A percentile compares a stretch with the other conserved stretches of the same genome.
Conservation (phyloP, 2,113 vertebrate species). For the Coryphaenoides rupestris region DNA sequence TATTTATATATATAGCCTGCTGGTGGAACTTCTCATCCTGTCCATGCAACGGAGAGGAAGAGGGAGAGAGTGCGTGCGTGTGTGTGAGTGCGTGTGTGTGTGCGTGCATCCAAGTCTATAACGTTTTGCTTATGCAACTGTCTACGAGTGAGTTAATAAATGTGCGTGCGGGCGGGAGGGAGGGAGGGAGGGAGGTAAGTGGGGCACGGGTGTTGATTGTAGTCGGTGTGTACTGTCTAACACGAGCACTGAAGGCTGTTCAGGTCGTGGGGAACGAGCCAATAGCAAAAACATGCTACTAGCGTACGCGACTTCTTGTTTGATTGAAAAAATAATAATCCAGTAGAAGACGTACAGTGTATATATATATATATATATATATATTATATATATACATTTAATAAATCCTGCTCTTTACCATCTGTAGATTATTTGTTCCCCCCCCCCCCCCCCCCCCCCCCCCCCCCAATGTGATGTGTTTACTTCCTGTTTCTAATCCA, state of each 20-base stretch:
- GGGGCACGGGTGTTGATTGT: slow-evolving; percentile 40
- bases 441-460: too few species aligned
- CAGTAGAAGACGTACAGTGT: slow-evolving; percentile 44
- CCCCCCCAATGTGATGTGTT: slow-evolving; percentile 24
- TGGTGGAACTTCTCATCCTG: slow-evolving; percentile 26
- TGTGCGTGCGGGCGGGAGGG: not conserved
- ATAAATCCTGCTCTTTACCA: slow-evolving; percentile 46
- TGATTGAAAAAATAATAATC: slow-evolving; percentile 52
- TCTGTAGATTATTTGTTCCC: slow-evolving; percentile 28
- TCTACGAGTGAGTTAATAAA: slow-evolving; percentile 7
- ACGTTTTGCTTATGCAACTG: slow-evolving; percentile 54
- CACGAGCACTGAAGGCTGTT: slow-evolving; percentile 65
- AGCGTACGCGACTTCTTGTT: slow-evolving; percentile 51
- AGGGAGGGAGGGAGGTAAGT: slow-evolving; percentile 7
- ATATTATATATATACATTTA: slow-evolving; percentile 36
- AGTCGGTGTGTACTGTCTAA: slow-evolving; percentile 56
- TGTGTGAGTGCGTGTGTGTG: slow-evolving; percentile 16
- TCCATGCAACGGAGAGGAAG: not conserved
- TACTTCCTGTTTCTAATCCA: slow-evolving; percentile 46
- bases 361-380: too few species aligned
- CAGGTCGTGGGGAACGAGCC: slow-evolving; percentile 15
- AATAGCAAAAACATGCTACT: slow-evolving; percentile 30
- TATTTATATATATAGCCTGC: slow-evolving; percentile 15
- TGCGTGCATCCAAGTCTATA: slow-evolving; percentile 35
- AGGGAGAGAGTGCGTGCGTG: slow-evolving; percentile 1